Conservation (phyloP, 2,797 vertebrate genomes). For the Melanotaenia nigrans region DNA sequence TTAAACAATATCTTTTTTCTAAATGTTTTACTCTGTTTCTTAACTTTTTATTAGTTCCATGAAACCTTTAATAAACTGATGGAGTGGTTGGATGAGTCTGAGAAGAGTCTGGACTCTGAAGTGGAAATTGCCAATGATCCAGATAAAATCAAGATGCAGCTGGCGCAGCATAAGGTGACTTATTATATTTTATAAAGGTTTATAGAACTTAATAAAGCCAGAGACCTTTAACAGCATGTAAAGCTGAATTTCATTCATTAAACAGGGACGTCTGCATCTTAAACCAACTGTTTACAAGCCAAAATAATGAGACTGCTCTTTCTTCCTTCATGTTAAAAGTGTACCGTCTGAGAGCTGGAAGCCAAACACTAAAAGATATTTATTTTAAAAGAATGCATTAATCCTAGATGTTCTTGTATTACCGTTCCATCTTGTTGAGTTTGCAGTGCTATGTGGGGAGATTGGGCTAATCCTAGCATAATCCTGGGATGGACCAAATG, state of each 20-base stretch:
- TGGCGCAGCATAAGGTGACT: conserved; percentile 94
- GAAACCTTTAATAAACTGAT: conserved; percentile 97
- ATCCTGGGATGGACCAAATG: conserved; percentile 71
- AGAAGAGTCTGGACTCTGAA: conserved; percentile 92
- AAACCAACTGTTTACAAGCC: conserved; percentile 2
- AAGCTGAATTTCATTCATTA: conserved; percentile 19
- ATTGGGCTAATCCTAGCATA: conserved; percentile 76
- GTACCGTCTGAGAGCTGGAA: conserved; percentile 17
- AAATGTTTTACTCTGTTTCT: conserved; percentile 24
- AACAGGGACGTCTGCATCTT: conserved; percentile 2
- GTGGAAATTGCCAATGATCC: conserved; percentile 99
- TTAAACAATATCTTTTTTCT: conserved; percentile 38
- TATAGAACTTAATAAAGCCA: conserved; percentile 16
- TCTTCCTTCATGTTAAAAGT: conserved; percentile 11
- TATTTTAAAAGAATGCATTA: conserved; percentile 42
- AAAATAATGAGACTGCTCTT: conserved; percentile 38
- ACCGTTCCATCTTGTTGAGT: conserved; percentile 34
- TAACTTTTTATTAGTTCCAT: conserved; percentile 86
- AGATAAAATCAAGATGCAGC: conserved; percentile 96
- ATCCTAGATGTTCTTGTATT: conserved; percentile 26
- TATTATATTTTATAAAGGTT: background rate
- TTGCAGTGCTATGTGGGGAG: conserved; percentile 44
- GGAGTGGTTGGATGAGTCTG: conserved; percentile 97
- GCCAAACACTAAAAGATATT: conserved; percentile 37
- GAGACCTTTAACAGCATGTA: conserved; percentile 4